Evolutionary conservation across 2,113 vertebrate genomes (phyloP).

Genomic region (Sphyrna mokarran): DNA sequence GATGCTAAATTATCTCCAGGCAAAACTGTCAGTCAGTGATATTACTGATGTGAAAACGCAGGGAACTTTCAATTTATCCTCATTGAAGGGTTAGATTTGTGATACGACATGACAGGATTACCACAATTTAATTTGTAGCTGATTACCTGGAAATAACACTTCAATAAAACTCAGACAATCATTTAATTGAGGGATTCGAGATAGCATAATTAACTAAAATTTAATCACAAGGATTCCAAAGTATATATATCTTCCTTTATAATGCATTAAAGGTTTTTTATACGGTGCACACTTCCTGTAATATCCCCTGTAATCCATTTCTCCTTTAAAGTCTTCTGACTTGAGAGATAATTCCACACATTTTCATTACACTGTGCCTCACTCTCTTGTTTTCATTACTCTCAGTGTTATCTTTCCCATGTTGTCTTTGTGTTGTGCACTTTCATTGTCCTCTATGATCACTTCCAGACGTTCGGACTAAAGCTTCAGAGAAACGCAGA

Average conservation of each 20-base stretch:
- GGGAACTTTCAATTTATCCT: background rate
- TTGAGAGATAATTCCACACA: background rate
- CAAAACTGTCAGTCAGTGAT: background rate
- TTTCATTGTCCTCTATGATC: too few relatives aligned
- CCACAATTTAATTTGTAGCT: conserved; percentile 19
- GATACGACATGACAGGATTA: background rate
- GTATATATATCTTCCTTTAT: background rate
- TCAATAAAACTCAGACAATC: background rate
- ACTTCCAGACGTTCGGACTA: too few relatives aligned
- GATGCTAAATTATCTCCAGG: background rate
- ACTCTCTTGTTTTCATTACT: background rate
- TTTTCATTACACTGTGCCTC: too few relatives aligned
- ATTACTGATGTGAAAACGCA: background rate
- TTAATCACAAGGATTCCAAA: background rate
- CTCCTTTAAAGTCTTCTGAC: background rate
- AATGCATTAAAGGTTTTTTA: background rate
- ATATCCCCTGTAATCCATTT: background rate
- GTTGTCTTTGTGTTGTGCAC: background rate
- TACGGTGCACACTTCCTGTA: background rate
- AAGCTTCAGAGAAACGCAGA: background rate
- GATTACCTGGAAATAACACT: conserved; percentile 19
- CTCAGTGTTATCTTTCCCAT: background rate
- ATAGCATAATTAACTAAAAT: conserved; percentile 9
- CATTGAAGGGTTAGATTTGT: conserved; percentile 21
- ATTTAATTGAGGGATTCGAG: conserved; percentile 1